phyloP scores from a whole-genome alignment of 2,888 invertebrate species.

The Rotaria socialis region DNA sequence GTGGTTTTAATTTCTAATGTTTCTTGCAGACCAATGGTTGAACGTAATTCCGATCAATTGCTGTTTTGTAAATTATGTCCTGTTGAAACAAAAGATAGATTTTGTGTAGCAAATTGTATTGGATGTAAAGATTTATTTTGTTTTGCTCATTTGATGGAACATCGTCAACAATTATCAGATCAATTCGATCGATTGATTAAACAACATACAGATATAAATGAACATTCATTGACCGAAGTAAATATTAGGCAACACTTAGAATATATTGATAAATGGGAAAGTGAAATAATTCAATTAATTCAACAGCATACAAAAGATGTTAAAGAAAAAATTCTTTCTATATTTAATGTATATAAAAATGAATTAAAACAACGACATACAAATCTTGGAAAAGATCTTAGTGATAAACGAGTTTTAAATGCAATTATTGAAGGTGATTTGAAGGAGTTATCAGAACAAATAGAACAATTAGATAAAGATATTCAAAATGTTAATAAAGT shows the following conservation, averaged over 20 bases:
- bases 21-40: conserved; percentile 1
- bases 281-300: background rate
- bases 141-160: background rate
- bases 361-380: background rate
- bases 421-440: background rate
- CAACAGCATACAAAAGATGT: background rate
- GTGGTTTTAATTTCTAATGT: background rate
- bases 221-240: background rate
- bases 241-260: background rate
- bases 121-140: background rate
- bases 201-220: background rate
- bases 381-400: background rate
- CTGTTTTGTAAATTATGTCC: background rate
- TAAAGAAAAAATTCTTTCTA: background rate
- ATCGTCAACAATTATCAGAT: background rate
- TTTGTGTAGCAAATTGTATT: background rate
- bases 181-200: background rate
- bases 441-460: background rate
- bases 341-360: background rate
- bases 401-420: background rate
- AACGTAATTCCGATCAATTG: background rate
- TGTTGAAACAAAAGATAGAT: background rate
- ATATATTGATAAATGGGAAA: background rate
- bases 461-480: background rate
- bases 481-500: background rate